Percentiles rank a stretch among this genome's conserved stretches.
These are phyloP conservation scores for Aphaenogaster ashmeadi DNA, from an alignment of 1,140 invertebrate species.

Conservation along the genomic window DNA sequence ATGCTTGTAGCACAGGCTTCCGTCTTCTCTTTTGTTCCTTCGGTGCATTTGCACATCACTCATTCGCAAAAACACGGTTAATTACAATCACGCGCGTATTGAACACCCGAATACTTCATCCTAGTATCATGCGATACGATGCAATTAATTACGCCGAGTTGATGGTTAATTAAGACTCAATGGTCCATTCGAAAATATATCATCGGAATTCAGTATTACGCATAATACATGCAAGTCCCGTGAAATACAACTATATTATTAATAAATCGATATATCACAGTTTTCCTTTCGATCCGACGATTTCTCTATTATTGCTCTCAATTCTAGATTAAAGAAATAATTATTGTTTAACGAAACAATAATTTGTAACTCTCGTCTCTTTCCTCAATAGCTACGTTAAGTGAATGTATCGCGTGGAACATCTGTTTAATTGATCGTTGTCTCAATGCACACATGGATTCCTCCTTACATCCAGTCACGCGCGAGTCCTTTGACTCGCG, in stretches of 20 bases:
- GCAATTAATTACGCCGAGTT: background rate
- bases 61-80: background rate
- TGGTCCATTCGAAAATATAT: constrained; percentile 4
- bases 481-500: too few species aligned
- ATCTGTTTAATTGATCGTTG: background rate
- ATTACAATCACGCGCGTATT: background rate
- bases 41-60: background rate
- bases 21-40: background rate
- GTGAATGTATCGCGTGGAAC: background rate
- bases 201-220: background rate
- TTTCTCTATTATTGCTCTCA: background rate
- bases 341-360: background rate
- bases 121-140: background rate
- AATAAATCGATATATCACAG: background rate
- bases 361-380: background rate
- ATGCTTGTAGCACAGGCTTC: background rate
- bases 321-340: too few species aligned
- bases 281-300: background rate
- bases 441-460: background rate
- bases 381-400: background rate
- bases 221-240: background rate
- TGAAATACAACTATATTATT: background rate
- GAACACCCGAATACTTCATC: background rate
- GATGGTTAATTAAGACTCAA: constrained; percentile 12
- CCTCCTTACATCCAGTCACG: background rate